Base-by-base conservation (phyloP, 1,140 invertebrate species). In the Lordiphosa mommai region DNA sequence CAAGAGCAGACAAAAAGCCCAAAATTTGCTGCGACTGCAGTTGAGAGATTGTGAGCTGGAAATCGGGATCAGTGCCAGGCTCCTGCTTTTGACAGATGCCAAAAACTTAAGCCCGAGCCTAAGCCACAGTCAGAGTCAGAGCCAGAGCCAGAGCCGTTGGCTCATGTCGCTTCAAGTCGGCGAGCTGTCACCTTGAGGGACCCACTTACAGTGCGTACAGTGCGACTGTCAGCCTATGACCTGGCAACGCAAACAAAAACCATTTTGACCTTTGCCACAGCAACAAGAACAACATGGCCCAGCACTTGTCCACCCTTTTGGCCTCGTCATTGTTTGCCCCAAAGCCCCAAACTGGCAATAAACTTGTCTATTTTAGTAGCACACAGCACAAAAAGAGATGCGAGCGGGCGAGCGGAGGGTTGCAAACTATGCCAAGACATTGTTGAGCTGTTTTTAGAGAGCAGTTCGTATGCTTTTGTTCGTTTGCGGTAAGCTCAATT, bases 341-440 rank as follows among this genome's bases (percentile, higher is more conserved):
- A 59, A 70, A 72, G 76, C 76, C 65, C 74, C 70, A 77, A 79
- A 82, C 74, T 80, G 74, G 74, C 76, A 80, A 80, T 80, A 80
- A 80, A 82, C 74, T 82, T 80, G 74, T 80, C 77, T 80, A 80
- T 80, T 80, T 80, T 82, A 80, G 74, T 82, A 80, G 74, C 49
- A 64, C 59, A 77, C 67, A 55, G 50, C 37, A 53, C 49, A 65
- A 67, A 72, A 60, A 56, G 17, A 33, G 29, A 34, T 13, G 17
- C 10, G 9, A 13, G 38, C 30, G 17, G 20, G 37, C 17, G 12
- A 23, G 14, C 29, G 12, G 12, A 29, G 34, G 0, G 9, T 6
- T 4, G n/a, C 7, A 48, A 61, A 67, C 57, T 55, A 64, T 67
- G 70, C 66, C 76, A 76, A 82, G 71, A 68, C 47, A 63, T 68